These are phyloP conservation scores for Hydrophis major DNA, from an alignment of 2,797 vertebrate genomes.

Conservation along the genomic window DNA sequence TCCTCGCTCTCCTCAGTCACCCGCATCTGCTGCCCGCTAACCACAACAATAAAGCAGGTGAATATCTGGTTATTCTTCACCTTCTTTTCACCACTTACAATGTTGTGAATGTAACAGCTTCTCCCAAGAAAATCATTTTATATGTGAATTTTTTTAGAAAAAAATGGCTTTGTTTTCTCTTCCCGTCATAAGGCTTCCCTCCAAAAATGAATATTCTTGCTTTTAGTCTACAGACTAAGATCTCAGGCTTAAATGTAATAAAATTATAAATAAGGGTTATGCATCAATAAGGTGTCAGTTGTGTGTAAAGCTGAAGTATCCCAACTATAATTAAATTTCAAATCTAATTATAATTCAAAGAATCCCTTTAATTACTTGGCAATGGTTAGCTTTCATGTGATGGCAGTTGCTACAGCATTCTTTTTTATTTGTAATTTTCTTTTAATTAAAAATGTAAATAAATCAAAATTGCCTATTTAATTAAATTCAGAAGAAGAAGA, in stretches of 20 bases:
- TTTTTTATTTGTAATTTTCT: conserved; percentile 77
- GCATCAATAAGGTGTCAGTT: conserved; percentile 70
- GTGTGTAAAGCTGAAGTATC: conserved; percentile 67
- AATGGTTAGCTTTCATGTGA: conserved; percentile 73
- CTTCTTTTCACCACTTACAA: not conserved
- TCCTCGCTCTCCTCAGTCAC: too few relatives aligned
- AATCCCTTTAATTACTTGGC: conserved; percentile 75
- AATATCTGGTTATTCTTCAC: not conserved
- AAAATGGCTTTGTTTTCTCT: conserved; percentile 26
- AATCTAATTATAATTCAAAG: conserved; percentile 77
- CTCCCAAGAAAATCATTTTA: not conserved
- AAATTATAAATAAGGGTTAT: conserved; percentile 71
- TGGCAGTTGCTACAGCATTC: conserved; percentile 71
- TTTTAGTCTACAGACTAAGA: conserved; percentile 68
- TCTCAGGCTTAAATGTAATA: conserved; percentile 68
- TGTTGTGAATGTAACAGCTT: not conserved
- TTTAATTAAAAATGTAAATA: conserved; percentile 81
- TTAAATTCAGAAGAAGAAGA: conserved; percentile 50
- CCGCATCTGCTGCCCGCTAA: too few relatives aligned
- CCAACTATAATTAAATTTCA: conserved; percentile 76
- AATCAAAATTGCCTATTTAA: conserved; percentile 70
- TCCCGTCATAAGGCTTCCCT: conserved; percentile 46
- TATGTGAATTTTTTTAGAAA: not conserved
- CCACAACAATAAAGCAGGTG: not conserved
- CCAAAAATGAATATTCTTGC: conserved; percentile 62